Conservation (phyloP, 2,888 invertebrate species). For the Pediacus dermestoides region DNA sequence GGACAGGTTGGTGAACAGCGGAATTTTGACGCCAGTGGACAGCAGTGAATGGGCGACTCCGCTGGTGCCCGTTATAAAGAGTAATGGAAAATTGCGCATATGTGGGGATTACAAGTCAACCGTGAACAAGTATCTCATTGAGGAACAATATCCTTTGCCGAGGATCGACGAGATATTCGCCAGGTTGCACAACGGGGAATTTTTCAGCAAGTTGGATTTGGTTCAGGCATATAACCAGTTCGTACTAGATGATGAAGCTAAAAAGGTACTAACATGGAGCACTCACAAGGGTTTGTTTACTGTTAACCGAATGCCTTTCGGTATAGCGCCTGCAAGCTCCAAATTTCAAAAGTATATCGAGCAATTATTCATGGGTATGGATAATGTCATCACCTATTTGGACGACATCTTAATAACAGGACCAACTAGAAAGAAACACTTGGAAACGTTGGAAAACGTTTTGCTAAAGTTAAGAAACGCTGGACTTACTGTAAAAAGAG, state of each 20-base stretch:
- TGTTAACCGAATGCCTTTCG: constrained; percentile 3
- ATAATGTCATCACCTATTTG: constrained; percentile 31
- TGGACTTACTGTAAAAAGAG: constrained; percentile 30
- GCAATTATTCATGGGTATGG: constrained; percentile 31
- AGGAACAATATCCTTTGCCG: neutral
- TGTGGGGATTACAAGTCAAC: no score
- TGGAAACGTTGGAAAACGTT: constrained; percentile 27
- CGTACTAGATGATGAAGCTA: constrained; percentile 1
- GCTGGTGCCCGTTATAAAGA: no score
- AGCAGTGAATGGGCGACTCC: no score
- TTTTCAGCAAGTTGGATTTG: no score
- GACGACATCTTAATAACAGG: constrained; percentile 38
- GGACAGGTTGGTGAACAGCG: neutral
- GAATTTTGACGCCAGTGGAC: neutral
- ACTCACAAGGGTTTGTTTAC: constrained; percentile 2
- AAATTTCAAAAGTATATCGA: constrained; percentile 40
- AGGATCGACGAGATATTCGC: constrained; percentile 3
- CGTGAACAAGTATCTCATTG: neutral
- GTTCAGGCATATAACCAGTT: constrained; percentile 4
- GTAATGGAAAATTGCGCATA: neutral
- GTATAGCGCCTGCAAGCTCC: constrained; percentile 30
- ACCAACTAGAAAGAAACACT: constrained; percentile 24
- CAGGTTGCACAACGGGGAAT: neutral
- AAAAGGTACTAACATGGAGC: neutral
- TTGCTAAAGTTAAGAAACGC: constrained; percentile 26